Evolutionary conservation across 2,888 invertebrate genomes (phyloP).

Genomic region (Ethmia dodecea): DNA sequence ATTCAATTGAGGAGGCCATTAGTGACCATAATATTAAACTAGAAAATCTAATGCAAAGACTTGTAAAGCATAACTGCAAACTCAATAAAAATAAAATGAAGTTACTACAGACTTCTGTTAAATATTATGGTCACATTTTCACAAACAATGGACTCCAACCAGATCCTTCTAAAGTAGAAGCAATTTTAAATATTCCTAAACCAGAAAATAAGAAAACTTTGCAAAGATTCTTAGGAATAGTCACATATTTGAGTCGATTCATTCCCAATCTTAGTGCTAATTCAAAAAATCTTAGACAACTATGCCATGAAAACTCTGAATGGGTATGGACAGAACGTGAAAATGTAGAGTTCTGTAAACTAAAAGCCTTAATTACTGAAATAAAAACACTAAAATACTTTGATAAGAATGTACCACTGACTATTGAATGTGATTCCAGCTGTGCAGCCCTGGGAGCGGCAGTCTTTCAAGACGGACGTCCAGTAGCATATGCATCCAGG

Average conservation of each 20-base stretch:
- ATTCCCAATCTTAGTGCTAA: slow-evolving; percentile 1
- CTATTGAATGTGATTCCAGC: slow-evolving; percentile 10
- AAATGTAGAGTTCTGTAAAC: background rate
- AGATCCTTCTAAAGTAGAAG: background rate
- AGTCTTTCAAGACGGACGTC: slow-evolving; percentile 9
- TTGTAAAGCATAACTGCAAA: slow-evolving; percentile 2
- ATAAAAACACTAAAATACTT: slow-evolving; percentile 8
- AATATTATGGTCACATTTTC: slow-evolving; percentile 2
- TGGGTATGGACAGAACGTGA: slow-evolving; percentile 2
- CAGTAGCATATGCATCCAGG: slow-evolving; percentile 10
- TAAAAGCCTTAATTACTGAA: slow-evolving; percentile 4
- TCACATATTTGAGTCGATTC: slow-evolving; percentile 3
- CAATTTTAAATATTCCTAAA: background rate
- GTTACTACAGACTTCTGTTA: background rate
- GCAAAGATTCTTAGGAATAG: slow-evolving; percentile 2
- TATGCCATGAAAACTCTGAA: background rate
- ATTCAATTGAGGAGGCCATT: too few species aligned
- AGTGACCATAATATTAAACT: slow-evolving; percentile 1
- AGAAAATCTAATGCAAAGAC: slow-evolving; percentile 1
- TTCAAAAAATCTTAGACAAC: background rate
- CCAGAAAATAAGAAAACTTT: background rate
- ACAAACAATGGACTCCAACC: background rate
- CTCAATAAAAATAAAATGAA: slow-evolving; percentile 1
- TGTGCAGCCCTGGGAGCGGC: slow-evolving; percentile 8
- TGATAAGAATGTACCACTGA: slow-evolving; percentile 4